A percentile compares a stretch with the other conserved stretches of the same genome.
Conservation (phyloP, 2,797 vertebrate genomes). For the Danio choprae region DNA sequence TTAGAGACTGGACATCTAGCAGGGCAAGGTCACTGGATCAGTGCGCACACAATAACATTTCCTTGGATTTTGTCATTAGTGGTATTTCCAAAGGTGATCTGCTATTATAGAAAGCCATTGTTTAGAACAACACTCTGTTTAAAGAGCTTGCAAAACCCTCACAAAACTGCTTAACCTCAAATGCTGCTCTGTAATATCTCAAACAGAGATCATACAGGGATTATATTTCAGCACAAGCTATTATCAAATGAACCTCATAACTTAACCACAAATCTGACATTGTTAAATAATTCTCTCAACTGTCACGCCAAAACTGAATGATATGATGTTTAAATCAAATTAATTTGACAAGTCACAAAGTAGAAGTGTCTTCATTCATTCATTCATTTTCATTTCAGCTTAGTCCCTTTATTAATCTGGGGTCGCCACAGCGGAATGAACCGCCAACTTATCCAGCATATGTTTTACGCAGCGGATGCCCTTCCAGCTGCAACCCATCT, state of each 20-base stretch:
- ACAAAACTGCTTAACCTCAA: background rate
- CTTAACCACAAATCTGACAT: background rate
- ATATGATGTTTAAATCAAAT: background rate
- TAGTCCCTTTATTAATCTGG: too few relatives aligned
- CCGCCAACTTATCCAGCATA: too few relatives aligned
- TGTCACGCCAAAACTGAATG: background rate
- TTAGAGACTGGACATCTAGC: conserved; percentile 44
- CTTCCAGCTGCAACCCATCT: too few relatives aligned
- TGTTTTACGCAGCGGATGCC: too few relatives aligned
- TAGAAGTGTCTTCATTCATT: too few relatives aligned
- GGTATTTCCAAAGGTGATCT: background rate
- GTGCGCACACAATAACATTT: conserved; percentile 9
- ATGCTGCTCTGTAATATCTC: conserved; percentile 8
- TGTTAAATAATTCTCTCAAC: conserved; percentile 18
- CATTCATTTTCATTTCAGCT: too few relatives aligned
- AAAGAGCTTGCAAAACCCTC: conserved; percentile 10
- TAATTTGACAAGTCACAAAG: too few relatives aligned
- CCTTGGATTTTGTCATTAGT: conserved; percentile 23
- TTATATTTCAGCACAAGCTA: conserved; percentile 35
- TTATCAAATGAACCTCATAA: conserved; percentile 22
- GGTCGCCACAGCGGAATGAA: too few relatives aligned
- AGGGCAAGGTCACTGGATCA: conserved; percentile 31
- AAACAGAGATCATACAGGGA: conserved; percentile 19
- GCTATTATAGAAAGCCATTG: conserved; percentile 6
- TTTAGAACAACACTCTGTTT: conserved; percentile 26